A percentile compares a stretch with the other conserved stretches of the same genome.
Conservation (phyloP, 2,888 invertebrate genomes). For the Polydrusus pterygomalis region DNA sequence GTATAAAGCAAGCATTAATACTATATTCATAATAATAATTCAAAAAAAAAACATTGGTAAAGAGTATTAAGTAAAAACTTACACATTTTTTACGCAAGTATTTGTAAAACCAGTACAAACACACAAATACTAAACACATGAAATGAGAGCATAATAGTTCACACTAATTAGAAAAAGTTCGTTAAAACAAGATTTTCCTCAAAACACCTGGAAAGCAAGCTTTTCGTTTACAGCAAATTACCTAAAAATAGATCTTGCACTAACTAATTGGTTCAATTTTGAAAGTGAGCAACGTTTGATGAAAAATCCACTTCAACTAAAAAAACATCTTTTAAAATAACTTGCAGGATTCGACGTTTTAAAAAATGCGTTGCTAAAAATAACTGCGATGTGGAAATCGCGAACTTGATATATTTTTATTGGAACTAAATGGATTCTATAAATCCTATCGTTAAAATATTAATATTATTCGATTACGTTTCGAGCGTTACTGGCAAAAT, state of each 20-base stretch:
- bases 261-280: constrained; percentile 41
- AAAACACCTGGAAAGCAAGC: constrained; percentile 7
- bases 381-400: not conserved
- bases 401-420: constrained; percentile 3
- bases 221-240: constrained; percentile 22
- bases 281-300: constrained; percentile 29
- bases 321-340: constrained; percentile 31
- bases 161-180: not conserved
- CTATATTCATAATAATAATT: too few species aligned
- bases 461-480: constrained; percentile 14
- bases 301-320: constrained; percentile 39
- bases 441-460: constrained; percentile 21
- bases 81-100: constrained; percentile 28
- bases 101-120: constrained; percentile 15
- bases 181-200: constrained; percentile 15
- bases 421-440: constrained; percentile 14
- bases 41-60: not conserved
- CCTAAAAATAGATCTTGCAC: constrained; percentile 44
- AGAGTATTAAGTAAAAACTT: constrained; percentile 1
- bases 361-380: constrained; percentile 33
- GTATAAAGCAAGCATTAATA: too few species aligned
- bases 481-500: constrained; percentile 20
- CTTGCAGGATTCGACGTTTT: constrained; percentile 16
- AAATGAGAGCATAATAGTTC: constrained; percentile 11
- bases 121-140: constrained; percentile 19